These are phyloP conservation scores for Mermis nigrescens DNA, from an alignment of 2,888 invertebrate genomes.

Conservation along the genomic window DNA sequence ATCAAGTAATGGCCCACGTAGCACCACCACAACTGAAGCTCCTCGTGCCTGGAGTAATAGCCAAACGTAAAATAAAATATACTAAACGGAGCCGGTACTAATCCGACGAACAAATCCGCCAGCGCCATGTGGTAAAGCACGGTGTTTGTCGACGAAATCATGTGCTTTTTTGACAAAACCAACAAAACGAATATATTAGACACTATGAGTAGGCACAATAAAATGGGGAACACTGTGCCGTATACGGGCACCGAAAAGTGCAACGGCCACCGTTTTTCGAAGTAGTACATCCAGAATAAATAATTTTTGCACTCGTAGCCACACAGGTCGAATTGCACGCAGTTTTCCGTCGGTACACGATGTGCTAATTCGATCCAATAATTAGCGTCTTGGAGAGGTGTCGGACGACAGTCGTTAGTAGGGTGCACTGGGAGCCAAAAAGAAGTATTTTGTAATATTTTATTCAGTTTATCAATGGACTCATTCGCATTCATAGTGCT, in stretches of 20 bases:
- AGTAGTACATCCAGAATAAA: not conserved
- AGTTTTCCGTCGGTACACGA: too few relatives aligned
- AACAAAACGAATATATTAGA: slow-evolving; percentile 75
- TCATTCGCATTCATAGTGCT: too few relatives aligned
- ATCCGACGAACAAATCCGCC: slow-evolving; percentile 75
- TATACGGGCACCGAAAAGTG: slow-evolving; percentile 2
- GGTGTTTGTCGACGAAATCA: slow-evolving; percentile 76
- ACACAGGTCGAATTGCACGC: too few relatives aligned
- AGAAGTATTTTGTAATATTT: too few relatives aligned
- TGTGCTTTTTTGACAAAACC: slow-evolving; percentile 67
- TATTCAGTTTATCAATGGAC: too few relatives aligned
- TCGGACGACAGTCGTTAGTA: too few relatives aligned
- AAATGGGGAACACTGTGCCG: slow-evolving; percentile 41
- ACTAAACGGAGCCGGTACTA: slow-evolving; percentile 71
- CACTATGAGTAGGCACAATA: slow-evolving; percentile 64
- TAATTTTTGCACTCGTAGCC: too few relatives aligned
- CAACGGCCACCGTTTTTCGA: not conserved
- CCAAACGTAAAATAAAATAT: slow-evolving; percentile 37
- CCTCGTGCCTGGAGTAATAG: slow-evolving; percentile 18
- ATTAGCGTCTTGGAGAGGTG: too few relatives aligned
- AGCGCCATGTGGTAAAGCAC: slow-evolving; percentile 86
- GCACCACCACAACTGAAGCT: slow-evolving; percentile 27
- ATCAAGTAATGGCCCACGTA: slow-evolving; percentile 27
- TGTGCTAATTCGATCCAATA: too few relatives aligned
- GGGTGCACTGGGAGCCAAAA: too few relatives aligned